Base-by-base conservation (phyloP, 2,113 vertebrate species). In the Tamias sibiricus region DNA sequence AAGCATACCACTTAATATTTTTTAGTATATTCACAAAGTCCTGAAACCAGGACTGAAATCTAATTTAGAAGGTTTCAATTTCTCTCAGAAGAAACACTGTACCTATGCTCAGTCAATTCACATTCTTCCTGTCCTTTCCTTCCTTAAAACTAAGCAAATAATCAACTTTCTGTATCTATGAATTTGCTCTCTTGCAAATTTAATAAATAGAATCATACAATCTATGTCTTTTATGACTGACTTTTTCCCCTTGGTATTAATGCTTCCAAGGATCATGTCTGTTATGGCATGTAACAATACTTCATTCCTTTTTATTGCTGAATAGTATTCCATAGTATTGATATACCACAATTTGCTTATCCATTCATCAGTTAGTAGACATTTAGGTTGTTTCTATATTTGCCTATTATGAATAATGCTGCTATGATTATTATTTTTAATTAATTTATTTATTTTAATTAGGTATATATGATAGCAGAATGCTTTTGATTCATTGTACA, bases 251-350 rank as follows among this genome's bases (percentile, higher is more conserved):
- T 88, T 75, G 17, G 3, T 69, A 6, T 77, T 89, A 72, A 57
- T 54, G 1, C 64, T 87, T 92, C 59, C 2, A 64, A 17, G 66
- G 22, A 26, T 85, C 19, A 44, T 49, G 26, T 59, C 68, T 90
- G 20, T n/a, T 54, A 32, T 74, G 59, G 32, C 20, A 49, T 32
- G 0, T 57, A 42, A 64, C 3, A 66, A 17, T 30, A 76, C n/a
- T n/a, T 54, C 64, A 30, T 95, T 87, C 16, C n/a, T 89, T 91
- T 74, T n/a, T 49, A 68, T 35, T 92, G 26, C 14, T 92, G 62
- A 87, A 47, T 95, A 64, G 71, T 64, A 71, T 40, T 90, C 2
- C 24, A 8, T 28, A 47, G 8, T 42, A 14, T 54, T 28, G 12
- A 49, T 66, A 40, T 30, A 42, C 8, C 28, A 11, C 26, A 35